These are phyloP conservation scores for Pantherophis alleghaniensis DNA, from an alignment of 2,797 vertebrate genomes.

Conservation along the genomic window DNA sequence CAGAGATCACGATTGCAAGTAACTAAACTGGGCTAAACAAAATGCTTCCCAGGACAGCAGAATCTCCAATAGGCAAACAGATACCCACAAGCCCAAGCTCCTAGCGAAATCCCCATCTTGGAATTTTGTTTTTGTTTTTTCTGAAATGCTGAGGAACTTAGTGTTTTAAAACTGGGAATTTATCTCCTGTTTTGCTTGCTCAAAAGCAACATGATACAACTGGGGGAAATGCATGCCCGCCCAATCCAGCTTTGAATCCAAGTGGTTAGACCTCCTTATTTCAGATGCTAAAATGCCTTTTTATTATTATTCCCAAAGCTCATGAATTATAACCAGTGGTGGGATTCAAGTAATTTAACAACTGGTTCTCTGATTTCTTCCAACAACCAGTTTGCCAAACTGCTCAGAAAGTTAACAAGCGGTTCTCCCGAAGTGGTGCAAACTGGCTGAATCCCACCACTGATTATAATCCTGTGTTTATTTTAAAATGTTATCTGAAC, in stretches of 20 bases:
- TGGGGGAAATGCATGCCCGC: not conserved
- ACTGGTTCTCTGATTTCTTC: no score
- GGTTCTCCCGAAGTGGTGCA: no score
- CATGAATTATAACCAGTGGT: not conserved
- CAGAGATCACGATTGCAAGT: not conserved
- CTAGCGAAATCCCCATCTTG: not conserved
- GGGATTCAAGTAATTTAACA: no score
- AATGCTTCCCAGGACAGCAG: not conserved
- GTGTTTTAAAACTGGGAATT: not conserved
- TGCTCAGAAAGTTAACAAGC: no score
- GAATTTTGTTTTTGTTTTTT: no score
- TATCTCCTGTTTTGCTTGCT: not conserved
- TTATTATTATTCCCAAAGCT: not conserved
- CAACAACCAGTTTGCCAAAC: no score
- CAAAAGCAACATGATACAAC: not conserved
- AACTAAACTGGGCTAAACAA: not conserved
- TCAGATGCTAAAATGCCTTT: not conserved
- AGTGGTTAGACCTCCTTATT: not conserved
- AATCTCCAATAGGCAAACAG: not conserved
- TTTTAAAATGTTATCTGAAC: not conserved
- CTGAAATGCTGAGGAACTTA: not conserved
- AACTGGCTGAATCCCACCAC: no score
- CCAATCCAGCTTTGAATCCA: not conserved
- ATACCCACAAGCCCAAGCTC: not conserved
- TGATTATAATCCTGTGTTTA: not conserved